A percentile compares a stretch with the other conserved stretches of the same genome.
Evolutionary conservation across 2,797 vertebrate species (phyloP).

Genomic region (Spea hammondii): DNA sequence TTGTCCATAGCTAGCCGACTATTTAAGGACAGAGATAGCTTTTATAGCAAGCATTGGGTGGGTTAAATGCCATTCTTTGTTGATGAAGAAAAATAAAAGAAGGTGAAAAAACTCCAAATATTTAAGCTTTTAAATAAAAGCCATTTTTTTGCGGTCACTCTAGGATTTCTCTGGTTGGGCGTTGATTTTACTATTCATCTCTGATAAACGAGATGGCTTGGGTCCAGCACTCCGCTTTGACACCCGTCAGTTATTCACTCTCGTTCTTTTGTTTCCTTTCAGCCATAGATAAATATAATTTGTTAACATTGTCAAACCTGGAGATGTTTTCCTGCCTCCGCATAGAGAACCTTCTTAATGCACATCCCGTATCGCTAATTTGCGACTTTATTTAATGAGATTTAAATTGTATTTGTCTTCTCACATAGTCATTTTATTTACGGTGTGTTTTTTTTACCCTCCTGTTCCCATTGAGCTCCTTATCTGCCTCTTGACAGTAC

Average conservation of each 20-base stretch:
- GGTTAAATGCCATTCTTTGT: no score
- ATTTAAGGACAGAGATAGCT: no score
- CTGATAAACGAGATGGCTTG: constrained; percentile 8
- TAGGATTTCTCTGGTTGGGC: not conserved
- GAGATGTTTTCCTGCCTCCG: constrained; percentile 7
- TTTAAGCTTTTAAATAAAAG: no score
- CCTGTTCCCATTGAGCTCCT: constrained; percentile 36
- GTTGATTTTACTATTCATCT: not conserved
- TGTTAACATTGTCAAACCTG: not conserved
- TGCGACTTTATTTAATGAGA: constrained; percentile 21
- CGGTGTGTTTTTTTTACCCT: constrained; percentile 12
- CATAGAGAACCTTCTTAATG: constrained; percentile 26
- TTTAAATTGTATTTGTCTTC: constrained; percentile 32
- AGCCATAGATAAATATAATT: not conserved
- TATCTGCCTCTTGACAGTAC: constrained; percentile 43
- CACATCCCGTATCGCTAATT: constrained; percentile 24
- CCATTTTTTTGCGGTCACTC: no score
- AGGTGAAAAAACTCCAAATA: no score
- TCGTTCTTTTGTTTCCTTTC: not conserved
- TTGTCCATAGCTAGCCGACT: no score
- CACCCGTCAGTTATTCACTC: not conserved
- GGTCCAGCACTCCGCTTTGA: not conserved
- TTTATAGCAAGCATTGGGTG: no score
- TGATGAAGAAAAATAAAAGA: no score
- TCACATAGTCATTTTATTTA: constrained; percentile 34